Conservation (phyloP, 2,113 vertebrate genomes). For the Anseranas semipalmata region DNA sequence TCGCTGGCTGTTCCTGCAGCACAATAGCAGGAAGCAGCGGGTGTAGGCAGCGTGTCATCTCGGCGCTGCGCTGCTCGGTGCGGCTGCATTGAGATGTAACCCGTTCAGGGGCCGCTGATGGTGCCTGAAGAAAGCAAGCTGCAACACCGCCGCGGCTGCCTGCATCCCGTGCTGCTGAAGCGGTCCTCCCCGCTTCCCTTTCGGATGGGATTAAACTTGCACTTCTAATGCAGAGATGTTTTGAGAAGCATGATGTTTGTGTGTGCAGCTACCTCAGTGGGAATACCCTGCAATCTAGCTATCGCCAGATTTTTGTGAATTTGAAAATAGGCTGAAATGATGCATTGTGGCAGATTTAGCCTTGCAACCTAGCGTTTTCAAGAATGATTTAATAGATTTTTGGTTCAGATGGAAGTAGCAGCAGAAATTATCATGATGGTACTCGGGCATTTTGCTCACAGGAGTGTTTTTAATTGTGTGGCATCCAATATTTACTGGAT, state of each 20-base stretch:
- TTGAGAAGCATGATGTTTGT: fast-evolving
- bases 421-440: not conserved
- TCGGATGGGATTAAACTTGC: not conserved
- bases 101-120: not conserved
- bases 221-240: not conserved
- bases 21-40: not conserved
- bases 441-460: fast-evolving
- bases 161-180: not conserved
- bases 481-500: not conserved
- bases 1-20: not conserved
- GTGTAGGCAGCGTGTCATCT: fast-evolving
- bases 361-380: fast-evolving
- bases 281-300: not conserved
- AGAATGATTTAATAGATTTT: not conserved
- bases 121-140: not conserved
- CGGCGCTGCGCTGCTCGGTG: not conserved
- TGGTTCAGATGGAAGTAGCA: not conserved
- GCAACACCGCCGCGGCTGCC: not conserved
- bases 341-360: fast-evolving
- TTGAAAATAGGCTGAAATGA: not conserved
- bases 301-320: not conserved
- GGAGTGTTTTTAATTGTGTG: not conserved
- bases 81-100: not conserved
- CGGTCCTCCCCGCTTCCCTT: not conserved
- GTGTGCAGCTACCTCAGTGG: fast-evolving